These are phyloP conservation scores for Lasioglossum pauxillum DNA, from an alignment of 2,888 invertebrate genomes.

Conservation along the genomic window DNA sequence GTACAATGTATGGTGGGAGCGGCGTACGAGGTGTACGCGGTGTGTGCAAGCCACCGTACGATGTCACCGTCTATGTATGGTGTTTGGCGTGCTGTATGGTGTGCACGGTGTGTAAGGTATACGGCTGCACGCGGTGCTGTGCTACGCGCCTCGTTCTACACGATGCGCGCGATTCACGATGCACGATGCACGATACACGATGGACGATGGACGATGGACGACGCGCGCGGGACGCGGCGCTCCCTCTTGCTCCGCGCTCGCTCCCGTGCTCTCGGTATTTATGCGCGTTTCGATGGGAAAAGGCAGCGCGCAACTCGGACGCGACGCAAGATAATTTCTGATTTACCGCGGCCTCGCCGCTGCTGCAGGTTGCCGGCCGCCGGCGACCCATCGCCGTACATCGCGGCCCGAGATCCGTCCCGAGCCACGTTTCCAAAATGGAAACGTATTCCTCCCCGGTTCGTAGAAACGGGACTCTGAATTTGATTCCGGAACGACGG, in stretches of 20 bases:
- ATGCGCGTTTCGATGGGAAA: slow-evolving; percentile 83
- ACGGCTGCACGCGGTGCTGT: slow-evolving; percentile 14
- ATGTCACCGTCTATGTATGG: slow-evolving; percentile 8
- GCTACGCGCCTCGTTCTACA: slow-evolving; percentile 22
- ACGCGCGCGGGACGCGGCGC: slow-evolving; percentile 43
- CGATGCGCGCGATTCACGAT: slow-evolving; percentile 10
- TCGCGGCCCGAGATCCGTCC: slow-evolving; percentile 63
- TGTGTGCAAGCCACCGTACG: slow-evolving; percentile 12
- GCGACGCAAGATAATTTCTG: slow-evolving; percentile 84
- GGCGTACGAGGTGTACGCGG: neutral
- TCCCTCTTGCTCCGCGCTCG: slow-evolving; percentile 23
- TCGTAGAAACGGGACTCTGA: neutral
- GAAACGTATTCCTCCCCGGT: slow-evolving; percentile 29
- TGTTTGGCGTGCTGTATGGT: neutral
- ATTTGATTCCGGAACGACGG: neutral
- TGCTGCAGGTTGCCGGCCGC: neutral
- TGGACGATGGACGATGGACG: slow-evolving; percentile 30
- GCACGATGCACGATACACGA: slow-evolving; percentile 11
- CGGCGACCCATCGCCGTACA: slow-evolving; percentile 52
- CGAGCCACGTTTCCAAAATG: slow-evolving; percentile 68
- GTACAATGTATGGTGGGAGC: neutral
- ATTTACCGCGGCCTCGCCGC: slow-evolving; percentile 79
- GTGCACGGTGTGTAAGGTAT: slow-evolving; percentile 13
- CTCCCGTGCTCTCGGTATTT: slow-evolving; percentile 73
- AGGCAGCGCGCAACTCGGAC: slow-evolving; percentile 79